Evolutionary conservation across 2,797 vertebrate genomes (phyloP).

Genomic region (Monodelphis domestica): DNA sequence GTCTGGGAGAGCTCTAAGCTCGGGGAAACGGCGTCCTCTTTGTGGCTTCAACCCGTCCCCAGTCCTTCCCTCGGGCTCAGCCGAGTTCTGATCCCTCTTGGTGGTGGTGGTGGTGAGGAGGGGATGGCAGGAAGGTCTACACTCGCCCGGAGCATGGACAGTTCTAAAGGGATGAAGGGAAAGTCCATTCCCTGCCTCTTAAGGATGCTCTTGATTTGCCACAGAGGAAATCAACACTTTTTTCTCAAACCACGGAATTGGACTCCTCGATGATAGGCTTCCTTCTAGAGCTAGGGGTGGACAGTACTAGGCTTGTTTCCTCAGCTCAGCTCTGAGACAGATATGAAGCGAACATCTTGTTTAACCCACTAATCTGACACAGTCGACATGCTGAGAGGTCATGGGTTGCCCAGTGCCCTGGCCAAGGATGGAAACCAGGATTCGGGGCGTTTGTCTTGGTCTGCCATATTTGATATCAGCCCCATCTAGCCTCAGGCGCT

Average conservation of each 20-base stretch:
- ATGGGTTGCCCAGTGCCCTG: background rate
- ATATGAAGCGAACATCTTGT: background rate
- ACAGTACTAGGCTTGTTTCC: background rate
- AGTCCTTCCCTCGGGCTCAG: background rate
- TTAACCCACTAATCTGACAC: background rate
- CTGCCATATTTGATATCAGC: background rate
- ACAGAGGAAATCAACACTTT: background rate
- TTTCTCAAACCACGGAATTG: background rate
- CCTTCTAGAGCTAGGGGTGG: background rate
- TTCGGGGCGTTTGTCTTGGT: background rate
- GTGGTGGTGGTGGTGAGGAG: background rate
- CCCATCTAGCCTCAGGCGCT: background rate
- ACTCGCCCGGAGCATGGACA: background rate
- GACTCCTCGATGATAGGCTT: background rate
- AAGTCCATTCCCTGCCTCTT: background rate
- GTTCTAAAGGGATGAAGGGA: background rate
- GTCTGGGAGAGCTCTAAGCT: background rate
- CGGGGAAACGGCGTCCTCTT: background rate
- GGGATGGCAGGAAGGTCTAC: too few species aligned
- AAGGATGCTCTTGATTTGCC: background rate
- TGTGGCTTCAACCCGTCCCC: background rate
- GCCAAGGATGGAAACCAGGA: background rate
- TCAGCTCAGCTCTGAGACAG: background rate
- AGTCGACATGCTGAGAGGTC: background rate
- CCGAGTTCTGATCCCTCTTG: background rate